Evolutionary conservation across 2,888 invertebrate species (phyloP), one percentile per base, ranked within the genome.

Genomic region (Ischnus inquisitorius): DNA sequence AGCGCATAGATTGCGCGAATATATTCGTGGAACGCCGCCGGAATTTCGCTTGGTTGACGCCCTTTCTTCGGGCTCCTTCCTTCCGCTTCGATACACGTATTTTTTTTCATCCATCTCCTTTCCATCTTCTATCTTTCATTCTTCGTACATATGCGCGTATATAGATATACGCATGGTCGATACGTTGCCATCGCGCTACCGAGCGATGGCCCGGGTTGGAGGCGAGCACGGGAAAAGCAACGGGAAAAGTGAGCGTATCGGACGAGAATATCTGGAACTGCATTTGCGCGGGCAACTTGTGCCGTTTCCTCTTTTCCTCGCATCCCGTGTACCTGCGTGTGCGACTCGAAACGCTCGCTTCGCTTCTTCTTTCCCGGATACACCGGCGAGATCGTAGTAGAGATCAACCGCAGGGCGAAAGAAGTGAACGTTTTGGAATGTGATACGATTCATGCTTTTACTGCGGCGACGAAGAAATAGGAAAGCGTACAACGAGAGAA

Each of bases 191-290:
- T 62, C 65, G 67, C 65, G 19, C 76, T 19, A 28, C 43, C 41
- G 41, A 51, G 67, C 46, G 54, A 41, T 46, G 46, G 39, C 34
- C 62, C 48, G 39, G 67, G 22, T 43, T 46, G 79, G 64, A 62
- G 48, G 43, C 28, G 14, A n/a, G 19, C 60, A 28, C 14, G 60
- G 60, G 60, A 25, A 28, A 60, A 25, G 22, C 77, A 82, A 79
- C 64, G 75, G 75, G 54, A 75, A 64, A 79, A 74, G 69, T 75
- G 72, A 78, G 25, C 67, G 60, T 83, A 83, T 83, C 83, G 71
- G 46, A 69, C 64, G 65, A 54, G 79, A 76, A 75, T 75, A 83
- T 83, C 83, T 83, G 71, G 75, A 64, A 75, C 69, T 71, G 75
- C 65, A 79, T 83, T 76, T 71, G 76, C 62, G 46, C 62, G 71